These are phyloP conservation scores for Harlomillsia oculata DNA, from an alignment of 1,140 invertebrate genomes.

Conservation along the genomic window DNA sequence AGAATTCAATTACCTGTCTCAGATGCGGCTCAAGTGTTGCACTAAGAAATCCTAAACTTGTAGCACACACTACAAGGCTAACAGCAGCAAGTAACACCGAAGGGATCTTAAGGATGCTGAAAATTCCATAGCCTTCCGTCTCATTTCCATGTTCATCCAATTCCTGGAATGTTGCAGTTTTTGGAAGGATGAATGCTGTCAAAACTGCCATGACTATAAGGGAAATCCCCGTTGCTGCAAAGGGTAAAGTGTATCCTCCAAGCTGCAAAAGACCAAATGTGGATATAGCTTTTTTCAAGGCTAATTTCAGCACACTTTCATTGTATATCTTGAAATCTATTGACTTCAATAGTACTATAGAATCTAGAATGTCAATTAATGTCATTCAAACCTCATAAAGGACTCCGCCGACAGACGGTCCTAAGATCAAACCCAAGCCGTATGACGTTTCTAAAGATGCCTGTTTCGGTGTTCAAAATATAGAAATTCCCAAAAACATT, in stretches of 20 bases:
- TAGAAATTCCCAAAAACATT: too few relatives aligned
- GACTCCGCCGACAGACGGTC: conserved; percentile 54
- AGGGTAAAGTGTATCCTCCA: conserved; percentile 78
- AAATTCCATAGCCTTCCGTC: conserved; percentile 47
- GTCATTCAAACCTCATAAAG: neutral
- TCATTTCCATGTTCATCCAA: conserved; percentile 41
- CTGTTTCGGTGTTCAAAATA: too few relatives aligned
- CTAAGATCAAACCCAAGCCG: conserved; percentile 75
- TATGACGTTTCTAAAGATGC: conserved; percentile 80
- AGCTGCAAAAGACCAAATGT: conserved; percentile 43
- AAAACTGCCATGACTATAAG: conserved; percentile 10
- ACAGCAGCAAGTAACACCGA: conserved; percentile 56
- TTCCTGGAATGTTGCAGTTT: neutral
- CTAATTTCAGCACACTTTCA: neutral
- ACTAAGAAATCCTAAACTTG: conserved; percentile 70
- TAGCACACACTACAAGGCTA: conserved; percentile 61
- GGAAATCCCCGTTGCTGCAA: conserved; percentile 50
- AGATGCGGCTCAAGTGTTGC: conserved; percentile 74
- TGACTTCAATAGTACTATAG: too few relatives aligned
- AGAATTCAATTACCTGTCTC: conserved; percentile 46
- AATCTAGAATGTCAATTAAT: neutral
- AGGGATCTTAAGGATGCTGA: conserved; percentile 55
- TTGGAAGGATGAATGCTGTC: conserved; percentile 14
- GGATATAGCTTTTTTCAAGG: neutral
- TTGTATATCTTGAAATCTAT: too few relatives aligned